Evolutionary conservation across 2,113 vertebrate genomes (phyloP).

Genomic region (Phainopepla nitens): DNA sequence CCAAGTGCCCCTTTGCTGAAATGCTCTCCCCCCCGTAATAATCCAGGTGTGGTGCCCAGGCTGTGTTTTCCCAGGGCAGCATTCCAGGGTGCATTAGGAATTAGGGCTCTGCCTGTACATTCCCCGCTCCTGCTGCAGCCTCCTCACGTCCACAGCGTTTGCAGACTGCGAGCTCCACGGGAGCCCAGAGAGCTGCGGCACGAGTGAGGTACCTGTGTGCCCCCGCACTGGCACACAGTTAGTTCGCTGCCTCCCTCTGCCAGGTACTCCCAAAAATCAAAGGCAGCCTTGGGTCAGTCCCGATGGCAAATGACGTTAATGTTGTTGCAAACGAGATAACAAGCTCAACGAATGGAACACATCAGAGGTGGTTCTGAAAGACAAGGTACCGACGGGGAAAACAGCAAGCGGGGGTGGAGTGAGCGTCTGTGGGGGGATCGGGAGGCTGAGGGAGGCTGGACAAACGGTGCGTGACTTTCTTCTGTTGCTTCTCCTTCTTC

Average conservation of each 20-base stretch:
- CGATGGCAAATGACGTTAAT: neutral
- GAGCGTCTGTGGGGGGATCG: neutral
- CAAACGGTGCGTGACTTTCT: neutral
- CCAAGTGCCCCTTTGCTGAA: neutral
- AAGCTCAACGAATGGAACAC: neutral
- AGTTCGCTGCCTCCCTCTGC: neutral
- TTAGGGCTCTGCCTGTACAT: neutral
- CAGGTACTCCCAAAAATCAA: neutral
- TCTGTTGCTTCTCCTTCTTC: neutral
- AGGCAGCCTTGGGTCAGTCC: neutral
- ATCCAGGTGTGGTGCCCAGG: neutral
- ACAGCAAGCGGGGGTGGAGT: neutral
- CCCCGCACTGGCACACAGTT: neutral
- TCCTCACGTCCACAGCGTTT: neutral
- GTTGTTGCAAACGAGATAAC: neutral
- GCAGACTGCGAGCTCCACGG: neutral
- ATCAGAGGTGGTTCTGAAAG: neutral
- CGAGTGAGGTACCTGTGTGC: rapidly evolving
- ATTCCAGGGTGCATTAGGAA: neutral
- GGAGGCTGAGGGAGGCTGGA: neutral
- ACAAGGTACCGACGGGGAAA: neutral
- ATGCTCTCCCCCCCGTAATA: neutral
- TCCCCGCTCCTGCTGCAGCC: neutral
- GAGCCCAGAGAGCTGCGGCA: neutral
- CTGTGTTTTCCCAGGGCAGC: neutral